Conservation (phyloP, 2,113 vertebrate species). For the Coracopsis vasa region DNA sequence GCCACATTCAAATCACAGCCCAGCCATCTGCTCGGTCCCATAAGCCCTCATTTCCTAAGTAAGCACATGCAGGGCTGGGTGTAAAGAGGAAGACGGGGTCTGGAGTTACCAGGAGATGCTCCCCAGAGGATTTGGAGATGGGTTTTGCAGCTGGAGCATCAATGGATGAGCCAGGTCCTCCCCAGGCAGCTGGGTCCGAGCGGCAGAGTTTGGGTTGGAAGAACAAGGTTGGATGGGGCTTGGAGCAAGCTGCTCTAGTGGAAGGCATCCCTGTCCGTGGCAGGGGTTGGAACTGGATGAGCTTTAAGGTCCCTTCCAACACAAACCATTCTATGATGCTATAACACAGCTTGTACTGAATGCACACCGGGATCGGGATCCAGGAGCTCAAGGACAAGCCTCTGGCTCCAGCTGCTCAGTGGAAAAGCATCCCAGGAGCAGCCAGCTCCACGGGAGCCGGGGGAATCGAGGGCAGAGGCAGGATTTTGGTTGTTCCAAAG, state of each 20-base stretch:
- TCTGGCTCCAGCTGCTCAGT: rapidly evolving
- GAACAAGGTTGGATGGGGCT: background rate
- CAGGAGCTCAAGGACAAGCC: background rate
- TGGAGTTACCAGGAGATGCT: background rate
- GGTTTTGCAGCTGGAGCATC: slow-evolving; percentile 16
- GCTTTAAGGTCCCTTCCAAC: background rate
- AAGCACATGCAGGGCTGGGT: background rate
- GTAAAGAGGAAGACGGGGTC: rapidly evolving
- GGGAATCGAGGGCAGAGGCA: background rate
- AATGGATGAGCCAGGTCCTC: background rate
- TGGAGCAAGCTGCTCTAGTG: background rate
- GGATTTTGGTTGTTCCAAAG: background rate
- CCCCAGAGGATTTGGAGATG: background rate
- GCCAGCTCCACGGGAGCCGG: rapidly evolving
- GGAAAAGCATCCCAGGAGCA: background rate
- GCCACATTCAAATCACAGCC: background rate
- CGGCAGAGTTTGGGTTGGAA: background rate
- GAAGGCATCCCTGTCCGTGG: background rate
- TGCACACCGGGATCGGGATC: rapidly evolving
- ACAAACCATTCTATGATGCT: background rate
- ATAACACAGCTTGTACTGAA: background rate
- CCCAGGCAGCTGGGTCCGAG: background rate
- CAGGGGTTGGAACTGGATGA: background rate
- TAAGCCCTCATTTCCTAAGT: background rate
- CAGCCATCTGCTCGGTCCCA: background rate